A percentile compares a stretch with the other conserved stretches of the same genome.
Evolutionary conservation across 53 echinoderm and acorn worm species (phyloP).

Genomic region (Luidia sarsii): DNA sequence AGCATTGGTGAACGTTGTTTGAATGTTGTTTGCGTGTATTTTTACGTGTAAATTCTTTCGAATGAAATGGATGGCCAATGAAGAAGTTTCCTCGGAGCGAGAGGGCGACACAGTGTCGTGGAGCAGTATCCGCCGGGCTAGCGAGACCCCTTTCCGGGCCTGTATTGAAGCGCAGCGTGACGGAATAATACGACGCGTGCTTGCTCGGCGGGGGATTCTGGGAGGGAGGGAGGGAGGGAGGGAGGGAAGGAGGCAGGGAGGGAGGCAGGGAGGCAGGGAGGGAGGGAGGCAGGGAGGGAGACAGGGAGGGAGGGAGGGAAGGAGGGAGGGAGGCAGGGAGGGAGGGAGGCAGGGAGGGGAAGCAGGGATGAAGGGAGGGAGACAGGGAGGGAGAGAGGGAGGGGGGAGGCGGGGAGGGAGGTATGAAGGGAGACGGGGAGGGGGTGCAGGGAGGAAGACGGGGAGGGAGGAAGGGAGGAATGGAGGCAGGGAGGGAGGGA

Average conservation of each 20-base stretch:
- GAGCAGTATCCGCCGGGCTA: conserved; percentile 12
- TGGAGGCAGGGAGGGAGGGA: no score
- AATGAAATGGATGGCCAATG: no score
- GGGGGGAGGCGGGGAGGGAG: no score
- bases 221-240: neutral
- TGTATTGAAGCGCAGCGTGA: conserved; percentile 14
- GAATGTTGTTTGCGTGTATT: no score
- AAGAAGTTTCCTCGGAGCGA: neutral
- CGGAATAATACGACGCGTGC: conserved; percentile 36
- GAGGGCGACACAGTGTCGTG: conserved; percentile 45
- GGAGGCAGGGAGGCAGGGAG: no score
- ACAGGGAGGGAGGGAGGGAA: neutral
- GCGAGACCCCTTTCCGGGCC: conserved; percentile 44
- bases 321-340: neutral
- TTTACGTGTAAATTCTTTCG: no score
- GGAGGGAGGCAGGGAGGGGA: neutral
- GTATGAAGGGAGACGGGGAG: no score
- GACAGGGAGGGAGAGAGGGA: no score
- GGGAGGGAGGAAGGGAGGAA: no score
- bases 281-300: neutral
- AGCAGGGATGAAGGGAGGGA: neutral
- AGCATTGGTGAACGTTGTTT: no score
- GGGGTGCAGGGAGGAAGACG: no score
- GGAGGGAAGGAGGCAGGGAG: conserved; percentile 3
- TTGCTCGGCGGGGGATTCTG: neutral